phyloP scores from a whole-genome alignment of 2,888 invertebrate species.

The Pristionchus fissidentatus region DNA sequence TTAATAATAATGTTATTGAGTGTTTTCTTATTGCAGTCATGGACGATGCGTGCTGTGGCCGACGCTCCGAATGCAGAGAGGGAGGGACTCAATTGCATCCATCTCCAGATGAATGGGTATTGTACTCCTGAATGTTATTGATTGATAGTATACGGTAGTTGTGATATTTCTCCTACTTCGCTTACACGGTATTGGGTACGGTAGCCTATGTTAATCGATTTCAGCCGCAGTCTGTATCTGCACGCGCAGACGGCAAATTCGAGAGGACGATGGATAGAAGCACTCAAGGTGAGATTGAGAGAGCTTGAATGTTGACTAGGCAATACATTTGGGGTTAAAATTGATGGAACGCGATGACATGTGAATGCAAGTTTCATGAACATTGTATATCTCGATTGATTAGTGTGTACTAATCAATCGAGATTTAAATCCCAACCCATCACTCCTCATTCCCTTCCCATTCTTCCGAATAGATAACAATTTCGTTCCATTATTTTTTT shows the following conservation, averaged over 20 bases:
- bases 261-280: constrained; percentile 43
- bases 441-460: neutral
- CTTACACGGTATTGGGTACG: neutral
- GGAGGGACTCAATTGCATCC: constrained; percentile 42
- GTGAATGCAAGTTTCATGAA: neutral
- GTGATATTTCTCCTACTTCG: neutral
- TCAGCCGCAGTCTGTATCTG: constrained; percentile 35
- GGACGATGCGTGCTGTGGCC: constrained; percentile 38
- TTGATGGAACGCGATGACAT: neutral
- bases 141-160: neutral
- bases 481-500: too few species aligned
- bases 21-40: neutral
- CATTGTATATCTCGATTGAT: neutral
- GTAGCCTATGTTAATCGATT: neutral
- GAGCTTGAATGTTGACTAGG: too few species aligned
- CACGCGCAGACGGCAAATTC: constrained; percentile 35
- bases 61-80: constrained; percentile 38
- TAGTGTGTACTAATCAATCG: too few species aligned
- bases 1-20: neutral
- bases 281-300: constrained; percentile 38
- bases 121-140: neutral
- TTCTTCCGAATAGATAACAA: too few species aligned
- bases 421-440: too few species aligned
- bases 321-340: too few species aligned
- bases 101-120: constrained; percentile 41